phyloP scores from a whole-genome alignment of 2,888 invertebrate genomes.

The Apodemia zela region DNA sequence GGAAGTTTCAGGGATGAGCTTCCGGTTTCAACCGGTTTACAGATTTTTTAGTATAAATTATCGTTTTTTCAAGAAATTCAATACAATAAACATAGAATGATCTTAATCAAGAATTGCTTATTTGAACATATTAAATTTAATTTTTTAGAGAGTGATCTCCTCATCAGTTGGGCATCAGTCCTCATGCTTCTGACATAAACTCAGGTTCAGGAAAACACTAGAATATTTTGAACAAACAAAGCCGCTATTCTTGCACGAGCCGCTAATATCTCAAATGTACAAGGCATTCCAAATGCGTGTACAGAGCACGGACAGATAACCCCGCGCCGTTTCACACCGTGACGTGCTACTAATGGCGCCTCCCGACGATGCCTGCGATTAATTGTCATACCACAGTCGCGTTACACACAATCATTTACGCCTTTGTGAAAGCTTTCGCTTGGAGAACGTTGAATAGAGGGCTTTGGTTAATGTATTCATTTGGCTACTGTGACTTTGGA shows the following conservation, averaged over 20 bases:
- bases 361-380: slow-evolving; percentile 43
- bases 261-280: slow-evolving; percentile 29
- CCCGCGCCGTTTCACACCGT: slow-evolving; percentile 24
- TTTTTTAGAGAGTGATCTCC: too few species aligned
- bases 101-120: too few species aligned
- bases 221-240: slow-evolving; percentile 9
- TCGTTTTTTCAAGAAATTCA: too few species aligned
- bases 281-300: slow-evolving; percentile 27
- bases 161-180: too few species aligned
- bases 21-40: too few species aligned
- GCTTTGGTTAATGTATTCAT: slow-evolving; percentile 26
- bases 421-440: slow-evolving; percentile 28
- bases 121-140: too few species aligned
- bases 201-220: too few species aligned
- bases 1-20: too few species aligned
- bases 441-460: slow-evolving; percentile 26
- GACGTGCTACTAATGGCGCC: slow-evolving; percentile 50
- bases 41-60: too few species aligned
- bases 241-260: slow-evolving; percentile 27
- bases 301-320: slow-evolving; percentile 30
- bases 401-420: slow-evolving; percentile 37
- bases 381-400: slow-evolving; percentile 34
- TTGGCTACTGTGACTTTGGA: slow-evolving; percentile 13
- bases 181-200: too few species aligned
- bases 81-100: too few species aligned